A percentile compares a stretch with the other conserved stretches of the same genome.
Conservation (phyloP, 2,888 invertebrate species). For the Heliconius ethilla region DNA sequence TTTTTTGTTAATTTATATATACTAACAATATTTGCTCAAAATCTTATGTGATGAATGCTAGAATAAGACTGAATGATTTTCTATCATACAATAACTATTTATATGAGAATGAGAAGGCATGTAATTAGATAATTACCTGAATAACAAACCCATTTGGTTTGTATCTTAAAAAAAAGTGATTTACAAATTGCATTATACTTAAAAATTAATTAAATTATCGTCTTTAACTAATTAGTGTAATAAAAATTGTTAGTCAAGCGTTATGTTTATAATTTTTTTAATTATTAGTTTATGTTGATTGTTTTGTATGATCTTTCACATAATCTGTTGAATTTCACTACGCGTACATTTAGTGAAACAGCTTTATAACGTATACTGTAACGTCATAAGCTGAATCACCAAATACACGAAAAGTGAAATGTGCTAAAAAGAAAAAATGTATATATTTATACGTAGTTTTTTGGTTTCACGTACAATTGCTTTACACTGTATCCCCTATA, state of each 20-base stretch:
- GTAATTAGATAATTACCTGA: conserved; percentile 13
- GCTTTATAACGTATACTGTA: conserved; percentile 62
- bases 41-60: not conserved
- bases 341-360: conserved; percentile 61
- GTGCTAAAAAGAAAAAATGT: not conserved
- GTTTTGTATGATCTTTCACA: not conserved
- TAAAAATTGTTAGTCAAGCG: not conserved
- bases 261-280: not conserved
- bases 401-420: conserved; percentile 59
- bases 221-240: conserved; percentile 2
- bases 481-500: not conserved
- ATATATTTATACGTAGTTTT: not conserved
- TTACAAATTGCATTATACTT: conserved; percentile 13
- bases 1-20: too few relatives aligned
- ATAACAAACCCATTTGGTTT: not conserved
- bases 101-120: conserved; percentile 3
- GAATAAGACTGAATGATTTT: conserved; percentile 1
- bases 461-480: not conserved
- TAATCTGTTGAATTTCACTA: conserved; percentile 25
- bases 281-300: not conserved
- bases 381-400: conserved; percentile 81
- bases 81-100: not conserved
- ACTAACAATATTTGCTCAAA: not conserved
- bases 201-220: not conserved
- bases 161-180: not conserved